Conservation (phyloP, 2,888 invertebrate species). For the Argyra leucocephala region DNA sequence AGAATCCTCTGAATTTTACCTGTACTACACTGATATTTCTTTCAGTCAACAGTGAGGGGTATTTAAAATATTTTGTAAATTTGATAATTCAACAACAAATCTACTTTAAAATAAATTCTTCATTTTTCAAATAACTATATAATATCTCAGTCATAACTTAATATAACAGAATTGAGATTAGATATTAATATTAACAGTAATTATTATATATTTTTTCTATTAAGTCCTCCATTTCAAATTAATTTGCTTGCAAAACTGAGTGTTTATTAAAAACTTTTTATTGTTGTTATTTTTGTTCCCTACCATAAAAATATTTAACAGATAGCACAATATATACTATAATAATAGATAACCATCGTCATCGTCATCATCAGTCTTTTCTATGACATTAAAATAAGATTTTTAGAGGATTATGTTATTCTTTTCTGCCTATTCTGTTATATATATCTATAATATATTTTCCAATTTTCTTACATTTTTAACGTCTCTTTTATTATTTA, state of each 20-base stretch:
- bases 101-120: no score
- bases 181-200: not conserved
- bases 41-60: no score
- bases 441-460: not conserved
- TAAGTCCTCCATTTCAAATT: slow-evolving; percentile 3
- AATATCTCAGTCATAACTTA: no score
- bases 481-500: no score
- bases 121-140: no score
- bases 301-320: not conserved
- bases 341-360: not conserved
- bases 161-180: not conserved
- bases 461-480: not conserved
- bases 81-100: no score
- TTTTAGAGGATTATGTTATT: not conserved
- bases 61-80: no score
- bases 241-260: slow-evolving; percentile 6
- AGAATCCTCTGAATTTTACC: no score
- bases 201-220: slow-evolving; percentile 6
- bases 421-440: not conserved
- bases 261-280: not conserved
- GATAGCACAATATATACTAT: not conserved
- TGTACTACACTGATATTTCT: no score
- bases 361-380: not conserved
- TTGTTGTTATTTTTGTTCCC: not conserved
- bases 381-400: not conserved